Evolutionary conservation across 2,113 vertebrate genomes (phyloP).

Genomic region (Penelope pileata): DNA sequence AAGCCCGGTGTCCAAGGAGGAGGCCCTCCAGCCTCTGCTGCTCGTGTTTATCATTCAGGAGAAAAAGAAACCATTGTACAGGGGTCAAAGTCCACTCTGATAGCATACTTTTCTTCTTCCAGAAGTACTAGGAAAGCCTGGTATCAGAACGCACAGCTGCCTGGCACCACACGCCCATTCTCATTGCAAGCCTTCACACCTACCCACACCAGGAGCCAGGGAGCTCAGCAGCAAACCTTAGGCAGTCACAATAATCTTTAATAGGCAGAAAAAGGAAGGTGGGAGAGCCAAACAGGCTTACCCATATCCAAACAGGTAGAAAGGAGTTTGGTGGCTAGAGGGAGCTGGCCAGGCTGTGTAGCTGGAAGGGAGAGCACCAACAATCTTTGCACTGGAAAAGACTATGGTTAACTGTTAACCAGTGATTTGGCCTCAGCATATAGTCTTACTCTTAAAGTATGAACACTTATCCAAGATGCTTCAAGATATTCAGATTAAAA

Average conservation of each 20-base stretch:
- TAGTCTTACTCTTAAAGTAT: not conserved
- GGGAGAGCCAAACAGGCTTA: not conserved
- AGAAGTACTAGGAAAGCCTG: not conserved
- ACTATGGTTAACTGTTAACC: not conserved
- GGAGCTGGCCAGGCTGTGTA: not conserved
- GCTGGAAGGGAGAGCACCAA: not conserved
- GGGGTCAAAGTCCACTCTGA: not conserved
- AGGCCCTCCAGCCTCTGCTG: not conserved
- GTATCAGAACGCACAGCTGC: fast-evolving
- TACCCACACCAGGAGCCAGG: fast-evolving
- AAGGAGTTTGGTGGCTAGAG: not conserved
- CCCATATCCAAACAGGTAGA: not conserved
- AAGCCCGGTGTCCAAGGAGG: not conserved
- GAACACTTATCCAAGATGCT: not conserved
- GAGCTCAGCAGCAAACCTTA: fast-evolving
- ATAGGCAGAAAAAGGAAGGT: not conserved
- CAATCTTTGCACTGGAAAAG: not conserved
- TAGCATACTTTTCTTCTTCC: not conserved
- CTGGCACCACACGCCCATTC: fast-evolving
- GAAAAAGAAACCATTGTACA: not conserved
- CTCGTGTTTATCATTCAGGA: not conserved
- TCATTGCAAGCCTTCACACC: fast-evolving
- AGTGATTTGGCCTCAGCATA: not conserved
- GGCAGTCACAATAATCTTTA: not conserved
- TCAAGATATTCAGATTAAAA: not conserved